A percentile compares a stretch with the other conserved stretches of the same genome.
Evolutionary conservation across 2,888 invertebrate genomes (phyloP).

Genomic region (Platycheirus rosarum): DNA sequence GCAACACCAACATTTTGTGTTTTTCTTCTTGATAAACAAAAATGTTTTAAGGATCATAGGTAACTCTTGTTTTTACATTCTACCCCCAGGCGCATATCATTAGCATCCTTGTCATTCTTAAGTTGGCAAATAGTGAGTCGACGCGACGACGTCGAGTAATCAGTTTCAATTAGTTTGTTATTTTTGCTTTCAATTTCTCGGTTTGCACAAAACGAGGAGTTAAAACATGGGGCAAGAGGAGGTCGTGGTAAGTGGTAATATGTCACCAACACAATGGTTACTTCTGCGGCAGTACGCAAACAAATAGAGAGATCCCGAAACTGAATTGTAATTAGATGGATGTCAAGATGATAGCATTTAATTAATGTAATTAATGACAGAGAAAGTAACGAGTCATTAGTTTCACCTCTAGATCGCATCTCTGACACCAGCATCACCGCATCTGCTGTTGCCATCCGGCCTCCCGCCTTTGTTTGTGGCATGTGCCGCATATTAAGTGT

Average conservation of each 20-base stretch:
- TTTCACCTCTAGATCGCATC: constrained; percentile 62
- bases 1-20: constrained; percentile 19
- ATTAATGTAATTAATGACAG: constrained; percentile 70
- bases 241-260: too few relatives aligned
- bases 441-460: background rate
- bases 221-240: background rate
- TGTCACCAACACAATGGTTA: constrained; percentile 31
- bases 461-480: constrained; percentile 45
- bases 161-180: constrained; percentile 11
- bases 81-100: constrained; percentile 44
- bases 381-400: constrained; percentile 73
- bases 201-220: background rate
- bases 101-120: constrained; percentile 51
- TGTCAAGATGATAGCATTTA: constrained; percentile 70
- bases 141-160: background rate
- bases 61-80: constrained; percentile 47
- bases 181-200: constrained; percentile 34
- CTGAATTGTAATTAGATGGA: constrained; percentile 61
- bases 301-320: constrained; percentile 41
- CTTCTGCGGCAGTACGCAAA: constrained; percentile 51
- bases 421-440: constrained; percentile 1
- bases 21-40: background rate
- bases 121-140: constrained; percentile 1
- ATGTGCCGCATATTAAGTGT: constrained; percentile 67
- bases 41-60: constrained; percentile 15